Conservation (phyloP, 2,888 invertebrate genomes). For the Rhogogaster chlorosoma region DNA sequence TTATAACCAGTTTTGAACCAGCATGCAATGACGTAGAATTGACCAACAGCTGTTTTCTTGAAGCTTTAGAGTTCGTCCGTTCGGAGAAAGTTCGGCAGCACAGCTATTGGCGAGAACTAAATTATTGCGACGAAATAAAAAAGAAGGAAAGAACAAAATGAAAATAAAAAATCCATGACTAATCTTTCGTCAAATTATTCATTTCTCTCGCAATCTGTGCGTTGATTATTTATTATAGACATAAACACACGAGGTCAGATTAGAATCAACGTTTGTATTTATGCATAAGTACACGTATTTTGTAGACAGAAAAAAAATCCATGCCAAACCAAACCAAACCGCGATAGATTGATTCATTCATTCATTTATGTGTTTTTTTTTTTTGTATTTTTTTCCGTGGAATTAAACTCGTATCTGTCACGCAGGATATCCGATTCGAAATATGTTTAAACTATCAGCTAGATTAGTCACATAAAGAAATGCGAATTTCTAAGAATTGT, state of each 20-base stretch:
- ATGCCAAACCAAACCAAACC: background rate
- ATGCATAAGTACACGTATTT: background rate
- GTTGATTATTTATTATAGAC: background rate
- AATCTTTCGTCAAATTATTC: background rate
- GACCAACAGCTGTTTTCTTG: conserved; percentile 19
- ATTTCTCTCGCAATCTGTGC: background rate
- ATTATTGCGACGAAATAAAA: background rate
- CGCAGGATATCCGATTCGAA: background rate
- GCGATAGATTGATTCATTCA: background rate
- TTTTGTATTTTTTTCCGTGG: background rate
- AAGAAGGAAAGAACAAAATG: background rate
- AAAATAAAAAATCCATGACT: background rate
- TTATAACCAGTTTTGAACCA: conserved; percentile 22
- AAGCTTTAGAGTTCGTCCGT: conserved; percentile 9
- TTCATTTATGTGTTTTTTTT: background rate
- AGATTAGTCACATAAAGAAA: background rate
- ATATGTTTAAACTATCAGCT: too few species aligned
- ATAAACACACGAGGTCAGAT: background rate
- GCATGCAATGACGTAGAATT: conserved; percentile 4
- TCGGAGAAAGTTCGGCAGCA: conserved; percentile 9
- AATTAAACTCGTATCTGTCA: background rate
- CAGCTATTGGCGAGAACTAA: background rate
- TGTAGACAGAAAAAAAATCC: background rate
- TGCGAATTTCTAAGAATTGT: background rate
- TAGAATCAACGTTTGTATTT: background rate